These are phyloP conservation scores for Ichneumoninae sp. DNA, from an alignment of 2,888 invertebrate species.

Conservation along the genomic window DNA sequence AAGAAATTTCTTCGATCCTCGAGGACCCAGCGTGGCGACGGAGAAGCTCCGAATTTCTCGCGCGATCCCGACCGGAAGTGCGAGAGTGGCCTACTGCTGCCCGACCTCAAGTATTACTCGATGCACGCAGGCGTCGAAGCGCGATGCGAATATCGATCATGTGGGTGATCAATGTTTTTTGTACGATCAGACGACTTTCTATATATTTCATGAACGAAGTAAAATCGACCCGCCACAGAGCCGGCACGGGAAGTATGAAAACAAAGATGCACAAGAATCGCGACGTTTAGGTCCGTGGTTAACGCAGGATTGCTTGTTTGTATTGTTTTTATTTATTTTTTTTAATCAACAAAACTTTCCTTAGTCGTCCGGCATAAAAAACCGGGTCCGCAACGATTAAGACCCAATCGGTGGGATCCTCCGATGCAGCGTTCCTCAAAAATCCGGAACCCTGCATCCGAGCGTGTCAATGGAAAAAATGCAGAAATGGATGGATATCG, in stretches of 20 bases:
- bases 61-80: constrained; percentile 9
- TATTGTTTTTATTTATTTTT: background rate
- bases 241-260: background rate
- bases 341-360: background rate
- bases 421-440: background rate
- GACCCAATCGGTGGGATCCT: background rate
- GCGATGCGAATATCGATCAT: background rate
- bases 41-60: constrained; percentile 19
- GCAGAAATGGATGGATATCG: constrained; percentile 15
- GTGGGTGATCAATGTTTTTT: constrained; percentile 27
- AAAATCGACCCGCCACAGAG: background rate
- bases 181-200: constrained; percentile 40
- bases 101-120: constrained; percentile 14
- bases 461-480: background rate
- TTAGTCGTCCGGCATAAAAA: background rate
- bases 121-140: constrained; percentile 5
- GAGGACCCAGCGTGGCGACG: background rate
- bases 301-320: background rate
- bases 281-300: background rate
- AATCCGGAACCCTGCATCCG: background rate
- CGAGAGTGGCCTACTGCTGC: background rate
- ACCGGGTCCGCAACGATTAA: background rate
- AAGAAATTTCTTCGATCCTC: background rate
- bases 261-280: constrained; percentile 21
- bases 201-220: constrained; percentile 6